phyloP scores from a whole-genome alignment of 2,113 vertebrate genomes.

The Pelmatolapia mariae region DNA sequence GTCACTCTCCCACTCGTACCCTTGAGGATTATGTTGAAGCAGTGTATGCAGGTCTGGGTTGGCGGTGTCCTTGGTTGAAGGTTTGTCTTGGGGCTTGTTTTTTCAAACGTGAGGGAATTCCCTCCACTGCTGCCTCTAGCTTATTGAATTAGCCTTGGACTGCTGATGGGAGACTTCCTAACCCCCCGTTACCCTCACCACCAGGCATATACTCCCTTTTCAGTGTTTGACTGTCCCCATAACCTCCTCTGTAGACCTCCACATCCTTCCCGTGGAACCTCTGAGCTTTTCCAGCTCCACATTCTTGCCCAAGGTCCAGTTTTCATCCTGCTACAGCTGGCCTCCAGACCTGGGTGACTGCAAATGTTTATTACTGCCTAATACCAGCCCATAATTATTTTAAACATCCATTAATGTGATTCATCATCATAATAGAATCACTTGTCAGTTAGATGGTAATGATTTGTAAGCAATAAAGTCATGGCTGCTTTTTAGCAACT shows the following conservation, averaged over 20 bases:
- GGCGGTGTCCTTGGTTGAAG: constrained; percentile 42
- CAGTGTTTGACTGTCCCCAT: neutral
- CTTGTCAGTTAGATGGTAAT: constrained; percentile 37
- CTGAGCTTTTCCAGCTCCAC: neutral
- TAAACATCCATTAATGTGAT: constrained; percentile 44
- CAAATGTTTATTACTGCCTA: constrained; percentile 9
- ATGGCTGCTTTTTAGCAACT: constrained; percentile 15
- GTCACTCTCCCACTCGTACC: constrained; percentile 10
- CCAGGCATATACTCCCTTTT: neutral
- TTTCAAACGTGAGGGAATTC: constrained; percentile 17
- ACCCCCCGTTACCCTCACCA: neutral
- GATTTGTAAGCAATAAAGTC: constrained; percentile 50
- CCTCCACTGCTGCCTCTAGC: neutral
- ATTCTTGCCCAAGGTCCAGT: neutral
- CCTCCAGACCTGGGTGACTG: neutral
- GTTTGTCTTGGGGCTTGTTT: constrained; percentile 17
- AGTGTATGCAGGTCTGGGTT: neutral
- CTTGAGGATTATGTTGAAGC: neutral
- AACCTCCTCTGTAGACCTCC: neutral
- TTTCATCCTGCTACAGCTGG: neutral
- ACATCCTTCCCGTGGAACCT: neutral
- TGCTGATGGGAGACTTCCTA: neutral
- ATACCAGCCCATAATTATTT: neutral
- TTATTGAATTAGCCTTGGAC: neutral
- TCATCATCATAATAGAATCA: constrained; percentile 38